phyloP scores from a whole-genome alignment of 2,113 vertebrate genomes.

The Garra rufa region DNA sequence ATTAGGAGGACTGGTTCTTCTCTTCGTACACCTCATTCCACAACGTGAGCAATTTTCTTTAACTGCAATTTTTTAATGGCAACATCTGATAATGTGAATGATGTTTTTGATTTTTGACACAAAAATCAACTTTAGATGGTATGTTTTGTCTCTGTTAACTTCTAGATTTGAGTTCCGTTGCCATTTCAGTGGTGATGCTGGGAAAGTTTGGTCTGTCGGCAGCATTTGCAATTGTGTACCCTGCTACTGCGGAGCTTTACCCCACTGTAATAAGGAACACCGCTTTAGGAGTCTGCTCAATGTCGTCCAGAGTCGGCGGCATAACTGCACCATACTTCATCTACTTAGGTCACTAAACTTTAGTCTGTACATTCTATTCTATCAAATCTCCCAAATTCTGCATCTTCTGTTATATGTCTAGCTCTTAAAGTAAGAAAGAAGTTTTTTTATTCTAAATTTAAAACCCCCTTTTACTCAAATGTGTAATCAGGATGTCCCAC shows the following conservation, averaged over 20 bases:
- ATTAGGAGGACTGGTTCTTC: constrained; percentile 83
- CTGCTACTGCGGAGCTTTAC: constrained; percentile 90
- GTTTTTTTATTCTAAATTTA: neutral
- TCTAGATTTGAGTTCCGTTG: constrained; percentile 75
- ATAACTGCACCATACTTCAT: constrained; percentile 90
- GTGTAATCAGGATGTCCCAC: neutral
- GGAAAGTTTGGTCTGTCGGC: constrained; percentile 89
- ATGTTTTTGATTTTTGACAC: neutral
- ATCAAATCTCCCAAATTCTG: no score
- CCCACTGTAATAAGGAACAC: constrained; percentile 89
- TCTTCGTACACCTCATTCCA: constrained; percentile 86
- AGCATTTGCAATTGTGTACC: constrained; percentile 85
- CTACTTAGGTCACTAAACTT: constrained; percentile 93
- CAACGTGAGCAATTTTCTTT: no score
- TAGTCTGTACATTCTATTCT: no score
- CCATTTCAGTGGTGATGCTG: constrained; percentile 85
- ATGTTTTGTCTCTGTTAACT: neutral
- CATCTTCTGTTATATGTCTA: no score
- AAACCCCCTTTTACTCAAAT: neutral
- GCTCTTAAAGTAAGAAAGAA: neutral
- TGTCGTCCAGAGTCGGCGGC: constrained; percentile 86
- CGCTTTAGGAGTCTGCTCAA: constrained; percentile 85
- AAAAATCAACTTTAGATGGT: neutral
- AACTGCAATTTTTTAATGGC: no score
- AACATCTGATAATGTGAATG: no score